These are phyloP conservation scores for Felis catus DNA, from an alignment of 2,113 vertebrate species.

Conservation along the genomic window F.catus_Fca126_mat1.0 CM031417.1:116002501-116003000, in stretches of 20 bases:
- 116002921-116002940: neutral
- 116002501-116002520: neutral
- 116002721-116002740: neutral
- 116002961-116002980: neutral
- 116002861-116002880: neutral
- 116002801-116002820: neutral
- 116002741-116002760: neutral
- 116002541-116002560: neutral
- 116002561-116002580: neutral
- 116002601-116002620: neutral
- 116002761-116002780: neutral
- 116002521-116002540: neutral
- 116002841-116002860: neutral
- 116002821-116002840: neutral
- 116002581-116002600: neutral
- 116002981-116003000: neutral
- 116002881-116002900: neutral
- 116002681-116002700: neutral
- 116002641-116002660: neutral
- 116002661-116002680: neutral
- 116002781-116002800: neutral
- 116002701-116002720: neutral
- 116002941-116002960: neutral
- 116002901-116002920: neutral
- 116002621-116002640: neutral